Percentiles rank a stretch among this genome's conserved stretches.
Conservation (phyloP, 2,113 vertebrate species). For the Vimba vimba region DNA sequence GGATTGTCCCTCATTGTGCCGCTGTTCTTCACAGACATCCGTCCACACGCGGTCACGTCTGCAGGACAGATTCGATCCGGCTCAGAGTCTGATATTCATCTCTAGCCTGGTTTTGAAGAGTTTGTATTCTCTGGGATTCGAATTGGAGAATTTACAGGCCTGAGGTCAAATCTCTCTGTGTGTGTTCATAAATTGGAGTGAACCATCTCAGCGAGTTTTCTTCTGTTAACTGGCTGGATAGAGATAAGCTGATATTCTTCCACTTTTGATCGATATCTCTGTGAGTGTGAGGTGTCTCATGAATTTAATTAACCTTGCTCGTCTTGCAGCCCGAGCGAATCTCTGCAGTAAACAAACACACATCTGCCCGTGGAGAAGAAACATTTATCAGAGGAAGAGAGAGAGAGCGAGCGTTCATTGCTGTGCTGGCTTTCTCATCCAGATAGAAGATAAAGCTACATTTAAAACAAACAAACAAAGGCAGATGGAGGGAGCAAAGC, state of each 20-base stretch:
- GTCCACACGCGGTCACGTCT: neutral
- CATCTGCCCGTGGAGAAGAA: conserved; percentile 24
- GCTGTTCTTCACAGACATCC: too few relatives aligned
- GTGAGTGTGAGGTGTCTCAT: conserved; percentile 38
- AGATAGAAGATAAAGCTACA: conserved; percentile 22
- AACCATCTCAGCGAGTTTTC: conserved; percentile 40
- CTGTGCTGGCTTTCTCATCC: neutral
- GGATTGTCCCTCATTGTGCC: neutral
- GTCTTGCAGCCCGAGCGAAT: neutral
- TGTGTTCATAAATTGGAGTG: conserved; percentile 24
- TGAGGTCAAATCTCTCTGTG: neutral
- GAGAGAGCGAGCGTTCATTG: neutral
- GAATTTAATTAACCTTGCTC: conserved; percentile 55
- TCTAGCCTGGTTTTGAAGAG: conserved; percentile 1
- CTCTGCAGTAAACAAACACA: conserved; percentile 36
- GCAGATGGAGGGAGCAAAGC: neutral
- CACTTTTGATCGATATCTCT: conserved; percentile 54
- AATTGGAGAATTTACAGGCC: neutral
- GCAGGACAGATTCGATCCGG: neutral
- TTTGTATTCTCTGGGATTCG: neutral
- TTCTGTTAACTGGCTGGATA: conserved; percentile 28
- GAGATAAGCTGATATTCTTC: conserved; percentile 52
- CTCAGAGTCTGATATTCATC: neutral
- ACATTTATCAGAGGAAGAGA: conserved; percentile 4
- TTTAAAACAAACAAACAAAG: conserved; percentile 25